These are phyloP conservation scores for Plebejus anna DNA, from an alignment of 2,888 invertebrate genomes.

Conservation along the genomic window DNA sequence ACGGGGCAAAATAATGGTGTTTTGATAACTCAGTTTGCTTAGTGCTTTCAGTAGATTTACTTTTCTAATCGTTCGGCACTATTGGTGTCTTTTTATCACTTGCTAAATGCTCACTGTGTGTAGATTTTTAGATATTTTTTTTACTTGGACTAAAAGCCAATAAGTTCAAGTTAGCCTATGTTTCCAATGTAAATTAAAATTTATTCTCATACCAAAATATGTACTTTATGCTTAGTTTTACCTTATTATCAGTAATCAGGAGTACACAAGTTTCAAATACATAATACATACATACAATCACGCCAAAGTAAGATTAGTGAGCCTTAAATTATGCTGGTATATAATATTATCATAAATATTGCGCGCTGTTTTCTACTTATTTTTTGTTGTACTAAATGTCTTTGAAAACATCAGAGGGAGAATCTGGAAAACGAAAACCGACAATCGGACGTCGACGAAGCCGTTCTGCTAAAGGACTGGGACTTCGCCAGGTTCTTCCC, in stretches of 20 bases:
- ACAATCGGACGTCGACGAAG: conserved; percentile 85
- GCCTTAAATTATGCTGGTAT: conserved; percentile 44
- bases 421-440: conserved; percentile 61
- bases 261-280: conserved; percentile 7
- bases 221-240: no score
- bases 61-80: not conserved
- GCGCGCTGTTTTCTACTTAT: conserved; percentile 41
- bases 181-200: no score
- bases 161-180: not conserved
- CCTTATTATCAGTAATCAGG: no score
- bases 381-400: conserved; percentile 72
- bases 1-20: not conserved
- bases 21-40: not conserved
- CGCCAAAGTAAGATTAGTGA: conserved; percentile 78
- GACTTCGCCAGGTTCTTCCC: conserved; percentile 93
- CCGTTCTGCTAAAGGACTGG: conserved; percentile 91
- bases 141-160: not conserved
- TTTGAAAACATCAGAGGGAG: conserved; percentile 67
- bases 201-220: no score
- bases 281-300: conserved; percentile 45
- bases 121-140: not conserved
- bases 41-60: not conserved
- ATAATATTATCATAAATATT: conserved; percentile 32
- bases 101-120: not conserved
- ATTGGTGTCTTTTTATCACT: not conserved